Percentiles rank a stretch among this genome's conserved stretches.
Evolutionary conservation across 2,113 vertebrate species (phyloP).

Genomic region (Pungitius pungitius): DNA sequence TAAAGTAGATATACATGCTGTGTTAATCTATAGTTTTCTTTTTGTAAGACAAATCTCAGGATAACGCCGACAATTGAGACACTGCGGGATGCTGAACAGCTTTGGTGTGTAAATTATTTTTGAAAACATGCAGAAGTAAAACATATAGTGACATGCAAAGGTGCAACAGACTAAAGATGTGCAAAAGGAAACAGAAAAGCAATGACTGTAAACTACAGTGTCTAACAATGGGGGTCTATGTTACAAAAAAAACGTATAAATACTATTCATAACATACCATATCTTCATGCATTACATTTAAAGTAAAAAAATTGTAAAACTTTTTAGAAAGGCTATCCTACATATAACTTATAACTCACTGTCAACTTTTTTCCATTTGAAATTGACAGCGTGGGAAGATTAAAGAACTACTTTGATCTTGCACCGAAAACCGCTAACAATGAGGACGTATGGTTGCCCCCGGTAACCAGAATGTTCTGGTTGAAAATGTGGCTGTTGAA

Average conservation of each 20-base stretch:
- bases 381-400: not conserved
- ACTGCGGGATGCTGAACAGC: not conserved
- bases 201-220: not conserved
- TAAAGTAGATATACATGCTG: not conserved
- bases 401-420: not conserved
- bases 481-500: not conserved
- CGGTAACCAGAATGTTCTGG: no score
- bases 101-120: not conserved
- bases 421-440: not conserved
- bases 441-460: not conserved
- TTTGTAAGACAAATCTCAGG: not conserved
- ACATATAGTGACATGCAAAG: not conserved
- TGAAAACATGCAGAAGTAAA: not conserved
- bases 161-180: not conserved
- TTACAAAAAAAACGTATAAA: not conserved
- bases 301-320: no score
- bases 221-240: not conserved
- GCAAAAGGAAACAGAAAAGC: not conserved
- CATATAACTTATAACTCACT: no score
- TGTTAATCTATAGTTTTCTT: not conserved
- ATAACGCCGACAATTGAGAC: not conserved
- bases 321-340: not conserved
- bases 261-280: not conserved
- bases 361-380: constrained; percentile 3
- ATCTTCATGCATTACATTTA: not conserved